Conservation (phyloP, 2,797 vertebrate species). For the Chelmon rostratus region DNA sequence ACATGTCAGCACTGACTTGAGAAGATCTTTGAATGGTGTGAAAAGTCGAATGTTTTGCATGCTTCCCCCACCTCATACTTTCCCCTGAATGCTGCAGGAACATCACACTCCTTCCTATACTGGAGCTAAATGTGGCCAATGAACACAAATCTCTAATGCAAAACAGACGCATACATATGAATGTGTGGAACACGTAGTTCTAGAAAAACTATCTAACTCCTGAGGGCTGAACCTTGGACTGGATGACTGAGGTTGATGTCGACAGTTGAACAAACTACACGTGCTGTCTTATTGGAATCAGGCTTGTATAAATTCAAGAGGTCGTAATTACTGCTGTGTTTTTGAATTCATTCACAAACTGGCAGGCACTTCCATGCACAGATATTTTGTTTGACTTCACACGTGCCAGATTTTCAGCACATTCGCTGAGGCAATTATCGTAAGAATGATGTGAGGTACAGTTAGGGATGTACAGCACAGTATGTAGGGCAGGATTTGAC, state of each 20-base stretch:
- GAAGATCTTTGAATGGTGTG: background rate
- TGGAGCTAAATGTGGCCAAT: slow-evolving; percentile 2
- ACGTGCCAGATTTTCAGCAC: background rate
- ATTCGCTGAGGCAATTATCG: background rate
- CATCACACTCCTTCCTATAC: background rate
- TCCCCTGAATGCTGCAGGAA: background rate
- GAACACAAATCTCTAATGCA: slow-evolving; percentile 2
- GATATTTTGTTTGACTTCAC: background rate
- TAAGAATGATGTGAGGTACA: background rate
- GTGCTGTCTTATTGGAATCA: too few relatives aligned
- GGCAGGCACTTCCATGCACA: background rate
- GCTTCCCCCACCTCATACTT: background rate
- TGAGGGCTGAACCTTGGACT: background rate
- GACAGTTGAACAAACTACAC: too few relatives aligned
- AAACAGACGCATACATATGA: slow-evolving; percentile 7
- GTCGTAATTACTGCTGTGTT: background rate
- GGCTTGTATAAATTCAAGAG: too few relatives aligned
- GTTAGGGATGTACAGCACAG: background rate
- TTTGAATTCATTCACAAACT: background rate
- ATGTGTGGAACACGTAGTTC: background rate
- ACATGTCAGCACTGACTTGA: too few relatives aligned
- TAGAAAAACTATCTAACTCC: too few relatives aligned
- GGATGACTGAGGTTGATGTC: too few relatives aligned
- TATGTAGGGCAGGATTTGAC: background rate
- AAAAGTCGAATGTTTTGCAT: background rate